Evolutionary conservation across 2,797 vertebrate species (phyloP).

Genomic region (Pangasius larnaudii): DNA sequence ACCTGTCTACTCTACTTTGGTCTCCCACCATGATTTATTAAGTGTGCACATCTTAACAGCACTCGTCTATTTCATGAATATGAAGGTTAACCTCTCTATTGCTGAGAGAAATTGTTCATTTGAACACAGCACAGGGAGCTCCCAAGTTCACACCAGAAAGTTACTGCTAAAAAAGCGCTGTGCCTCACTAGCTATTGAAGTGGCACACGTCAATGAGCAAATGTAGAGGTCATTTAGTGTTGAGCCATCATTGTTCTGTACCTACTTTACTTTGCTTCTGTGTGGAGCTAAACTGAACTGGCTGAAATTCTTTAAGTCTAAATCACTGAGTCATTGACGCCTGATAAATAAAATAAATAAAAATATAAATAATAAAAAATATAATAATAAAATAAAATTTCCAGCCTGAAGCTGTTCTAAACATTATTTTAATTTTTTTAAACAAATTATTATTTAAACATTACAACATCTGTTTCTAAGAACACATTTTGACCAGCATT

Average conservation of each 20-base stretch:
- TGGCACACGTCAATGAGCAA: conserved; percentile 3
- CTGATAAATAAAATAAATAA: no score
- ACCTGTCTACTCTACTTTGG: conserved; percentile 33
- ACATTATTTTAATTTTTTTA: no score
- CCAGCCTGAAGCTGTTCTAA: neutral
- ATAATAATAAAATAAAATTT: neutral
- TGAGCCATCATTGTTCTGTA: neutral
- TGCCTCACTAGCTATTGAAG: neutral
- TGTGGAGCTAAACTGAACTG: neutral
- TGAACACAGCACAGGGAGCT: conserved; percentile 25
- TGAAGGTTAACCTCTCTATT: conserved; percentile 5
- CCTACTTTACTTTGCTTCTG: neutral
- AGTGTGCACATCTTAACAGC: conserved; percentile 19
- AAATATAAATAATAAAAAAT: neutral
- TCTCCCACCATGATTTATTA: conserved; percentile 40
- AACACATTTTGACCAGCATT: neutral
- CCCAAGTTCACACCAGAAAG: neutral
- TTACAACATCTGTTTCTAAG: neutral
- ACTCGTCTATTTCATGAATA: conserved; percentile 35
- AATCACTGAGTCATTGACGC: conserved; percentile 3
- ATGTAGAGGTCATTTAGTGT: conserved; percentile 3
- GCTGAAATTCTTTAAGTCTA: neutral
- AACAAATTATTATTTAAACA: neutral
- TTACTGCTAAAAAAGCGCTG: neutral
- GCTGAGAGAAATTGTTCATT: conserved; percentile 40